phyloP scores from a whole-genome alignment of 1,140 invertebrate genomes.

The Leptinotarsa undecemlineata region DNA sequence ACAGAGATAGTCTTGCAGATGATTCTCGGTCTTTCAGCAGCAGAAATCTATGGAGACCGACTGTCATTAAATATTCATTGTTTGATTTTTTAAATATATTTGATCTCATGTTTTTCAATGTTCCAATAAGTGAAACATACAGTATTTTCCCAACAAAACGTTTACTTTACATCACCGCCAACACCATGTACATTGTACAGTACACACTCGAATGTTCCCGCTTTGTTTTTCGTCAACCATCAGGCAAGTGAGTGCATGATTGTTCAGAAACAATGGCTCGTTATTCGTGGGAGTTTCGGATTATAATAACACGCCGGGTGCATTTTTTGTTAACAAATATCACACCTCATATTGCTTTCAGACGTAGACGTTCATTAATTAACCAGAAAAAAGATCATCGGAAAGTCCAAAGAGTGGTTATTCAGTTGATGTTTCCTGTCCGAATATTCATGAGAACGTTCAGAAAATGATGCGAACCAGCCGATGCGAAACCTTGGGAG shows the following conservation, averaged over 20 bases:
- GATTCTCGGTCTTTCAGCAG: too few relatives aligned
- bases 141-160: too few relatives aligned
- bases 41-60: too few relatives aligned
- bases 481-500: neutral
- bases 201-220: too few relatives aligned
- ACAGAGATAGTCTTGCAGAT: too few relatives aligned
- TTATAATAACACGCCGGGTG: conserved; percentile 14
- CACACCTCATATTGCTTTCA: neutral
- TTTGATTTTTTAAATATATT: too few relatives aligned
- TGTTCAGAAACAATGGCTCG: conserved; percentile 17
- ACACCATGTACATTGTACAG: too few relatives aligned
- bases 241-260: neutral
- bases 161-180: too few relatives aligned
- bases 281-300: conserved; percentile 14
- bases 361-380: conserved; percentile 12
- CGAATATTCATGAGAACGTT: conserved; percentile 17
- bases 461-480: neutral
- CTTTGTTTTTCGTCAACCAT: neutral
- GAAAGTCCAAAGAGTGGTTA: neutral
- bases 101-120: too few relatives aligned
- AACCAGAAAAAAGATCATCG: neutral
- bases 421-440: conserved; percentile 20
- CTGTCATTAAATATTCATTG: too few relatives aligned
- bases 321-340: conserved; percentile 18
- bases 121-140: too few relatives aligned